A percentile compares a stretch with the other conserved stretches of the same genome.
These are phyloP conservation scores for Tragelaphus buxtoni DNA, from an alignment of 2,113 vertebrate species.

Conservation along the genomic window DNA sequence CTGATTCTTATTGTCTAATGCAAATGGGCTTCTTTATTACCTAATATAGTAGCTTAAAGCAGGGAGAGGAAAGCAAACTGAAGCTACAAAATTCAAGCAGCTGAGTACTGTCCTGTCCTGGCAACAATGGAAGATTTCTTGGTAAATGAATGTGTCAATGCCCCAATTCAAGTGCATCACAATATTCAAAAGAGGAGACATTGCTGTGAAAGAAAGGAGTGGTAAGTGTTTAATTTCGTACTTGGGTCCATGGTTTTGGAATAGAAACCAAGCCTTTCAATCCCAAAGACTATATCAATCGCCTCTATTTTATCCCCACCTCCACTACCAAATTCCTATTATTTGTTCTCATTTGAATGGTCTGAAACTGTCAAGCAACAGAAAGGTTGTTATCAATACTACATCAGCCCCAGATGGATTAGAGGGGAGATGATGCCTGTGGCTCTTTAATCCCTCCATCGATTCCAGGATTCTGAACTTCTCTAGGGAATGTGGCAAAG, in stretches of 20 bases:
- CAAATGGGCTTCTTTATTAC: slow-evolving; percentile 51
- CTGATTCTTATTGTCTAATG: slow-evolving; percentile 62
- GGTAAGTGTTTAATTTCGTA: background rate
- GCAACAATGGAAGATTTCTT: background rate
- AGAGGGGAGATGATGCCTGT: slow-evolving; percentile 30
- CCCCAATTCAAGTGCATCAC: background rate
- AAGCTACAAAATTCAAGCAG: background rate
- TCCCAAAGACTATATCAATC: background rate
- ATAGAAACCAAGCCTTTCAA: background rate
- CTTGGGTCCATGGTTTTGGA: background rate
- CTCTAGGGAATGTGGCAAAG: slow-evolving; percentile 67
- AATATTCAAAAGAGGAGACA: background rate
- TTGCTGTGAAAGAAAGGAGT: background rate
- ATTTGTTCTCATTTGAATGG: slow-evolving; percentile 52
- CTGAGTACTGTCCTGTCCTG: background rate
- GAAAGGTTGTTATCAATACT: slow-evolving; percentile 70
- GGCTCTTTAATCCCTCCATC: slow-evolving; percentile 64
- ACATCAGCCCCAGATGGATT: slow-evolving; percentile 65
- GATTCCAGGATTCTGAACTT: slow-evolving; percentile 68
- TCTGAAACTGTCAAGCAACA: slow-evolving; percentile 43
- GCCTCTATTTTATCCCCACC: background rate
- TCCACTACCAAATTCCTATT: slow-evolving; percentile 32
- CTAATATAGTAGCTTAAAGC: background rate
- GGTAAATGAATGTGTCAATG: background rate
- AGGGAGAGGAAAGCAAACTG: background rate